Evolutionary conservation across 2,797 vertebrate genomes (phyloP).

Genomic region (Alca torda): DNA sequence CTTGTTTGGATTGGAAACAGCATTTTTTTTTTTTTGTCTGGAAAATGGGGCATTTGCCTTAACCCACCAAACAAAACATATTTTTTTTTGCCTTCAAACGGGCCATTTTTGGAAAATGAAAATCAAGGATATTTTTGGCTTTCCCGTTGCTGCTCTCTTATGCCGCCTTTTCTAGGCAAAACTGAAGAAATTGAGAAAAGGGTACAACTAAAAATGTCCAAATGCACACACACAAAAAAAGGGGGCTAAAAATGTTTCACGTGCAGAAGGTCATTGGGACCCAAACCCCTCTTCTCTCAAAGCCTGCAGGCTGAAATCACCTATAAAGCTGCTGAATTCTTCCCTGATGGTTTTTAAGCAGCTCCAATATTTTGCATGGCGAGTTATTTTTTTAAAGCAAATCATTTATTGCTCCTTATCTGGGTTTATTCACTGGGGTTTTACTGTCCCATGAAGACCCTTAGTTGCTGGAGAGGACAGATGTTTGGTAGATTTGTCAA

Average conservation of each 20-base stretch:
- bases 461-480: not conserved
- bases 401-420: not conserved
- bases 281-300: not conserved
- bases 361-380: not conserved
- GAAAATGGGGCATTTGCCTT: not conserved
- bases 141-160: not conserved
- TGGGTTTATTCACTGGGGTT: not conserved
- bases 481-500: not conserved
- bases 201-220: not conserved
- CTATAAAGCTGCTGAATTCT: not conserved
- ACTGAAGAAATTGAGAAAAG: not conserved
- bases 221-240: not conserved
- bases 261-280: not conserved
- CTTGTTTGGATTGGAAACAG: not conserved
- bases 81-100: not conserved
- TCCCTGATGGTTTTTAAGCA: not conserved
- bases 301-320: not conserved
- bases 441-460: not conserved
- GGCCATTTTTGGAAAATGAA: conserved; percentile 40
- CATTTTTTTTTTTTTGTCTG: not conserved
- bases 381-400: not conserved
- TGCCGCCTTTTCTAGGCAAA: not conserved
- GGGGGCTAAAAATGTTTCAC: not conserved
- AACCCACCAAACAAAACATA: not conserved
- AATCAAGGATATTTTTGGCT: conserved; percentile 38